phyloP scores from a whole-genome alignment of 2,888 invertebrate genomes.

The Cataglyphis livida region DNA sequence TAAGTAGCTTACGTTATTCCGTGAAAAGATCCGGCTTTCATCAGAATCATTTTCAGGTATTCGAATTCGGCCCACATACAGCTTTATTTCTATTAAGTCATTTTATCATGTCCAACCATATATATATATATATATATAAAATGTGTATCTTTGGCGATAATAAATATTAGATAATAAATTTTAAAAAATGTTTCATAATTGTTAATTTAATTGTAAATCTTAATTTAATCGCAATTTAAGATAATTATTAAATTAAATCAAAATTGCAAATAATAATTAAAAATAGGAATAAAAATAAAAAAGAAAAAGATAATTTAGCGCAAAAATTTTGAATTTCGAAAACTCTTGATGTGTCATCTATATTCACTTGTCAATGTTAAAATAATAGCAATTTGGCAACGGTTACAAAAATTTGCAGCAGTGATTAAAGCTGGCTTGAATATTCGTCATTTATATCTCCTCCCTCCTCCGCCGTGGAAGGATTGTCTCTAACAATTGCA shows the following conservation, averaged over 20 bases:
- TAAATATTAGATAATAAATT: too few species aligned
- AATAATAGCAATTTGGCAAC: not conserved
- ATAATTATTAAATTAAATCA: not conserved
- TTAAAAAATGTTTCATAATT: not conserved
- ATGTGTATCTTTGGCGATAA: not conserved
- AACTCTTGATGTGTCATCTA: not conserved
- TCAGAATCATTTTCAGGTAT: slow-evolving; percentile 28
- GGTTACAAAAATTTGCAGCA: not conserved
- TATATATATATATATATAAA: not conserved
- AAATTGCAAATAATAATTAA: not conserved
- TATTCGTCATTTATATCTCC: not conserved
- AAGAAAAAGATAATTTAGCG: not conserved
- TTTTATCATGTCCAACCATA: not conserved
- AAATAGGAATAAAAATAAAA: slow-evolving; percentile 5
- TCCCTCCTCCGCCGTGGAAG: not conserved
- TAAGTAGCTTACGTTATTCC: slow-evolving; percentile 63
- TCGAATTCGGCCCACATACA: not conserved
- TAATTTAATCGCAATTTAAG: not conserved
- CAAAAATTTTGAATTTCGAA: not conserved
- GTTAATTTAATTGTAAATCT: not conserved
- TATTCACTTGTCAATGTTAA: not conserved
- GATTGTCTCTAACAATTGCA: not conserved
- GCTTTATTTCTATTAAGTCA: not conserved
- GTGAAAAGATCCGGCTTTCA: slow-evolving; percentile 53
- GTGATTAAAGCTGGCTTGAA: slow-evolving; percentile 5